Evolutionary conservation across 2,113 vertebrate species (phyloP).

Genomic region (Chlorodrepanis virens): DNA sequence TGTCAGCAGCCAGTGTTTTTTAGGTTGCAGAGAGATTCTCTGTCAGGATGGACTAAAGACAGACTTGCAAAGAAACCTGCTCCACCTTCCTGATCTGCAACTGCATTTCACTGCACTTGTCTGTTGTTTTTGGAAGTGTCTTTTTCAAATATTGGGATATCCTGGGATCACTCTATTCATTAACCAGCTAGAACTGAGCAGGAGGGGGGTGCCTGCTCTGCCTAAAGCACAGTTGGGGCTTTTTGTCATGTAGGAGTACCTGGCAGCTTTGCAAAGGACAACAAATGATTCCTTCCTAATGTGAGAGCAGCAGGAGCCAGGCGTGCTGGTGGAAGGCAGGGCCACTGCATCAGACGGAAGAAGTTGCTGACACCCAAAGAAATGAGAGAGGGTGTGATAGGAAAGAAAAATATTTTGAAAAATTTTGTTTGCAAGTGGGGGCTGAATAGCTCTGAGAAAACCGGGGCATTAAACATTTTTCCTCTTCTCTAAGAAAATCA

Average conservation of each 20-base stretch:
- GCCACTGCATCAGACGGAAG: background rate
- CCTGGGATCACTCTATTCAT: background rate
- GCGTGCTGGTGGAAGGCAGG: background rate
- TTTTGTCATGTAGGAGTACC: background rate
- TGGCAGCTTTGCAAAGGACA: constrained; percentile 14
- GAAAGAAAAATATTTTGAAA: constrained; percentile 63
- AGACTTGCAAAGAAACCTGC: background rate
- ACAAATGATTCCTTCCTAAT: background rate
- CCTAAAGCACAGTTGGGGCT: background rate
- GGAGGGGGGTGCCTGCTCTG: background rate
- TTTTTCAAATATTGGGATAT: constrained; percentile 1
- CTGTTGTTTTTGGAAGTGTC: background rate
- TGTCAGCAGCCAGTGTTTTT: background rate
- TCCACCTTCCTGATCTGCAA: background rate
- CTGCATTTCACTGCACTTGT: background rate
- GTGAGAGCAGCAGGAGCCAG: background rate
- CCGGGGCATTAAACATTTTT: background rate
- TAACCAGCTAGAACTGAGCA: background rate
- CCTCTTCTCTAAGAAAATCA: constrained; percentile 7
- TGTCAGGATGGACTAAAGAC: background rate
- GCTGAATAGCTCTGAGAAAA: background rate
- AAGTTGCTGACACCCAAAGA: constrained; percentile 48
- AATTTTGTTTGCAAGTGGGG: constrained; percentile 32
- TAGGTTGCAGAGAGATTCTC: background rate
- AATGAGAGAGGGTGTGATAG: constrained; percentile 37